These are phyloP conservation scores for Poecilia picta DNA, from an alignment of 2,797 vertebrate genomes.

Conservation along the genomic window DNA sequence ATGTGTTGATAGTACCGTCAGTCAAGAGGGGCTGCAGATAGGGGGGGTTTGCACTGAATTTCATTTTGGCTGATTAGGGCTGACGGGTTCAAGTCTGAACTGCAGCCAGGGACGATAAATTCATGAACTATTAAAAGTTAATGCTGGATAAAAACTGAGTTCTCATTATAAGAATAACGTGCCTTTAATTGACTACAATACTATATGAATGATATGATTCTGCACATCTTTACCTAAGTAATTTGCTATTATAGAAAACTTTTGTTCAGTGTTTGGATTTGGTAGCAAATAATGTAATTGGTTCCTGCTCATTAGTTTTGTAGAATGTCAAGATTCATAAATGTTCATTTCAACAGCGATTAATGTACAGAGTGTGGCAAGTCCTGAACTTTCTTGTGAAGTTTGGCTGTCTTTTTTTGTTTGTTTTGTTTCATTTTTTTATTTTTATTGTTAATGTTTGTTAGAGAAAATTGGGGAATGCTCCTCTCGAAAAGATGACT, in stretches of 20 bases:
- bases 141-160: neutral
- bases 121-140: constrained; percentile 6
- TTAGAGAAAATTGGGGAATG: no score
- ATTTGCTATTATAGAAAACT: neutral
- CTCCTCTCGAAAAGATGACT: no score
- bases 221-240: neutral
- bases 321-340: neutral
- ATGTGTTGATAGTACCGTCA: constrained; percentile 36
- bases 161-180: neutral
- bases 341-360: no score
- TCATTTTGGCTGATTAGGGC: constrained; percentile 18
- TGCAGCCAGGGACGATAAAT: neutral
- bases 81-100: constrained; percentile 14
- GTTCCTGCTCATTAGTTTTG: neutral
- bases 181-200: no score
- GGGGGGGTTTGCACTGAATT: constrained; percentile 4
- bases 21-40: constrained; percentile 22
- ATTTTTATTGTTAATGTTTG: no score
- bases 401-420: no score
- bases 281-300: neutral
- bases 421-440: no score
- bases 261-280: neutral
- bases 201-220: neutral
- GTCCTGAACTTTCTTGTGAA: no score
- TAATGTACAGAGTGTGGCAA: no score